These are phyloP conservation scores for Tragelaphus imberbis DNA, from an alignment of 2,113 vertebrate genomes.

Conservation along the genomic window DNA sequence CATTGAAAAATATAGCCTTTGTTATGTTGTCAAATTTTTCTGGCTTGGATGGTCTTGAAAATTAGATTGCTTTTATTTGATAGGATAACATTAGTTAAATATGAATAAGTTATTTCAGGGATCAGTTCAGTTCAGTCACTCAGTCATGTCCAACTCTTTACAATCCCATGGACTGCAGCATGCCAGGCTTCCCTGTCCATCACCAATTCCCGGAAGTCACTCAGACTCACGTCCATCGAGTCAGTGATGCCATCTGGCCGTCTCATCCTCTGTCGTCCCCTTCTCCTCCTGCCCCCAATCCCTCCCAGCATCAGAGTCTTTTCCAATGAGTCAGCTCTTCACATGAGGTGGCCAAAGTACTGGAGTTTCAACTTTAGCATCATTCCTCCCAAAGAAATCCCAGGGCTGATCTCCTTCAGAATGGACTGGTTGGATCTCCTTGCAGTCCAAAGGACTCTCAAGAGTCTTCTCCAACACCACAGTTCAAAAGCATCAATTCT, in stretches of 20 bases:
- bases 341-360: neutral
- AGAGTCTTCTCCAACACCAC: neutral
- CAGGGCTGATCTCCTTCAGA: neutral
- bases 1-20: neutral
- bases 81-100: neutral
- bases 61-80: neutral
- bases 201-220: neutral
- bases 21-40: neutral
- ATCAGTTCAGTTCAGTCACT: neutral
- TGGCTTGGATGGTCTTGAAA: neutral
- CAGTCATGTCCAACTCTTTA: neutral
- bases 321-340: neutral
- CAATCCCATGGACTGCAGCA: neutral
- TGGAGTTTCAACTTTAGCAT: neutral
- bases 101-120: neutral
- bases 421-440: neutral
- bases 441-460: neutral
- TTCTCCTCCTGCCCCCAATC: neutral
- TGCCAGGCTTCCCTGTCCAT: neutral
- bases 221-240: neutral
- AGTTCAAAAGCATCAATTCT: neutral
- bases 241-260: neutral
- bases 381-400: no score
- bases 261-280: neutral
- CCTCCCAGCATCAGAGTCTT: neutral